These are phyloP conservation scores for Dasyprocta punctata DNA, from an alignment of 2,113 vertebrate genomes.

Conservation along the genomic window DNA sequence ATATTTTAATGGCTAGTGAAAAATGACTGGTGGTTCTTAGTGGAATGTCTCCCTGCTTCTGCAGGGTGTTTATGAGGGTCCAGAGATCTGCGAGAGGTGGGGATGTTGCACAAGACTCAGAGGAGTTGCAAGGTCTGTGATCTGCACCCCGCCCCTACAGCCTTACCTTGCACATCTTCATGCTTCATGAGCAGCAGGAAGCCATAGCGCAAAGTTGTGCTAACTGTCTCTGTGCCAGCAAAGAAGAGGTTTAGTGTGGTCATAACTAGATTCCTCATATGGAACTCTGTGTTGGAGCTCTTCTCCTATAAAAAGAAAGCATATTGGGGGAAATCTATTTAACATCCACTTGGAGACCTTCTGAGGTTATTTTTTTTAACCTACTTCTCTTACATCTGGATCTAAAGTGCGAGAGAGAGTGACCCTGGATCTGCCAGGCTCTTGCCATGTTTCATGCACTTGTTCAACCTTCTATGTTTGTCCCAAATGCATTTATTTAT, in stretches of 20 bases:
- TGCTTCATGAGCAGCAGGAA: slow-evolving; percentile 88
- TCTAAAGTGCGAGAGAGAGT: not conserved
- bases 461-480: not conserved
- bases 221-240: slow-evolving; percentile 89
- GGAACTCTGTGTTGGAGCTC: slow-evolving; percentile 84
- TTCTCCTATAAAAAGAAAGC: slow-evolving; percentile 81
- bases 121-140: not conserved
- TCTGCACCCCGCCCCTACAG: rapidly evolving
- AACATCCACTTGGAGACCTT: not conserved
- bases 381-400: not conserved
- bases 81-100: not conserved
- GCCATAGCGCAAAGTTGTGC: slow-evolving; percentile 86
- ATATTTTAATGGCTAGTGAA: not conserved
- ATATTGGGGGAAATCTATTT: not conserved
- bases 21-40: rapidly evolving
- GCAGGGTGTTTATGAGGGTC: not conserved
- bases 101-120: too few species aligned
- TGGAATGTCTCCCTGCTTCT: not conserved
- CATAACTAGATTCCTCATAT: slow-evolving; percentile 83
- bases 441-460: too few species aligned
- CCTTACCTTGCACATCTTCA: slow-evolving; percentile 86
- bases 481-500: too few species aligned
- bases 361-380: not conserved
- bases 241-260: slow-evolving; percentile 87
- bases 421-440: not conserved